Percentiles rank a stretch among this genome's conserved stretches.
Evolutionary conservation across 2,113 vertebrate species (phyloP).

Genomic region (Dinomys branickii): DNA sequence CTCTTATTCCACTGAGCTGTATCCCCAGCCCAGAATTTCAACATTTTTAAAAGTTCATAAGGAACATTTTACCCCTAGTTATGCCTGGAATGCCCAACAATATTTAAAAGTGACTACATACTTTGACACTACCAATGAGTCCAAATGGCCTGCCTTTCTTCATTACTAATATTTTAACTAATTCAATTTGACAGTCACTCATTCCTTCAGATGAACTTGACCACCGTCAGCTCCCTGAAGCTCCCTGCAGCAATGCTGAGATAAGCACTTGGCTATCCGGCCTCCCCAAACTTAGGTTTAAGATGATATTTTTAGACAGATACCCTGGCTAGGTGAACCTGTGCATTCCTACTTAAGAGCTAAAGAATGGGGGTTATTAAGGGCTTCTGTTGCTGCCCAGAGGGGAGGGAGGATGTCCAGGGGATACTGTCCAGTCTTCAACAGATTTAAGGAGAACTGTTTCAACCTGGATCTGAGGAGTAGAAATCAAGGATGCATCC

Average conservation of each 20-base stretch:
- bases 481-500: background rate
- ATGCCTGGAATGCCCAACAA: background rate
- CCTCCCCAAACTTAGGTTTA: background rate
- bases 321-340: background rate
- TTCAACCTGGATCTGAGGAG: background rate
- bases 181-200: slow-evolving; percentile 9
- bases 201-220: slow-evolving; percentile 31
- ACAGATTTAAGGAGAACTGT: slow-evolving; percentile 17
- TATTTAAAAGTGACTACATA: background rate
- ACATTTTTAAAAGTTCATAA: slow-evolving; percentile 16
- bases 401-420: background rate
- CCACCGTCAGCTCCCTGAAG: slow-evolving; percentile 2
- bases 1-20: no score
- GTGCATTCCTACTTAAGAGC: background rate
- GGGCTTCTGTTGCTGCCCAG: background rate
- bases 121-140: slow-evolving; percentile 35
- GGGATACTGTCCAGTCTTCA: background rate
- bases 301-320: background rate
- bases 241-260: background rate
- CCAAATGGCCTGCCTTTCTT: slow-evolving; percentile 18
- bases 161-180: slow-evolving; percentile 4
- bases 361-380: background rate
- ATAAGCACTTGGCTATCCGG: slow-evolving; percentile 1
- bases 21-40: no score
- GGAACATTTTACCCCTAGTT: slow-evolving; percentile 8